Conservation (phyloP, 35 echinoderm and acorn worm genomes). For the Amphiura filiformis region DNA sequence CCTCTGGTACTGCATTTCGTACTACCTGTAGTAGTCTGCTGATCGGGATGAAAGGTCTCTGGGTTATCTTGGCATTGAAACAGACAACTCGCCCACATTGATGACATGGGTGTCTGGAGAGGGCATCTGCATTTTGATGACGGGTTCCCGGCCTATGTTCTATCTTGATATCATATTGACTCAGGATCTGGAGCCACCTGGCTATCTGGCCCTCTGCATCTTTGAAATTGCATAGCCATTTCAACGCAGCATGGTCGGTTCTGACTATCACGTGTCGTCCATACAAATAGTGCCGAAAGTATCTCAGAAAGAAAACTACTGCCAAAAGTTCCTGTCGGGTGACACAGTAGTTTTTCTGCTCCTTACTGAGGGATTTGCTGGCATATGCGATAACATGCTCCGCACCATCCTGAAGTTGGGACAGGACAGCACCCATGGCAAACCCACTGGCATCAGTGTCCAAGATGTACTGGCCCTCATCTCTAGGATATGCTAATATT, state of each 20-base stretch:
- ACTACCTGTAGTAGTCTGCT: too few species aligned
- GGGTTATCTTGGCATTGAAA: too few species aligned
- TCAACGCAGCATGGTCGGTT: conserved; percentile 40
- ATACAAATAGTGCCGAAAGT: conserved; percentile 57
- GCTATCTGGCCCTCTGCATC: conserved; percentile 30
- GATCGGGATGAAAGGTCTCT: too few species aligned
- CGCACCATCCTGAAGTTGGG: conserved; percentile 45
- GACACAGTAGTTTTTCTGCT: conserved; percentile 34
- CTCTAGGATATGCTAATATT: conserved; percentile 37
- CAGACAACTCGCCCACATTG: too few species aligned
- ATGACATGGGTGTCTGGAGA: too few species aligned
- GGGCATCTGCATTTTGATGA: too few species aligned
- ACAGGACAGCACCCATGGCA: conserved; percentile 51
- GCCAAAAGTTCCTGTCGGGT: conserved; percentile 39
- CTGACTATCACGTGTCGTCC: conserved; percentile 24
- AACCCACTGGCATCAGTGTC: conserved; percentile 51
- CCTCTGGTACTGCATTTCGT: too few species aligned
- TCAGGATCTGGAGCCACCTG: conserved; percentile 42
- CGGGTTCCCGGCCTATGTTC: too few species aligned
- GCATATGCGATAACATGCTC: conserved; percentile 49
- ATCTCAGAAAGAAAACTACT: conserved; percentile 21
- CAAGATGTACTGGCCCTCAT: conserved; percentile 7
- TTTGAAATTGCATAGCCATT: conserved; percentile 39
- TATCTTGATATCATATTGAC: too few species aligned
- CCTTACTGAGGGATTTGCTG: conserved; percentile 17